These are phyloP conservation scores for Trichonephila clavipes DNA, from an alignment of 1,140 invertebrate species.

Conservation along the genomic window DNA sequence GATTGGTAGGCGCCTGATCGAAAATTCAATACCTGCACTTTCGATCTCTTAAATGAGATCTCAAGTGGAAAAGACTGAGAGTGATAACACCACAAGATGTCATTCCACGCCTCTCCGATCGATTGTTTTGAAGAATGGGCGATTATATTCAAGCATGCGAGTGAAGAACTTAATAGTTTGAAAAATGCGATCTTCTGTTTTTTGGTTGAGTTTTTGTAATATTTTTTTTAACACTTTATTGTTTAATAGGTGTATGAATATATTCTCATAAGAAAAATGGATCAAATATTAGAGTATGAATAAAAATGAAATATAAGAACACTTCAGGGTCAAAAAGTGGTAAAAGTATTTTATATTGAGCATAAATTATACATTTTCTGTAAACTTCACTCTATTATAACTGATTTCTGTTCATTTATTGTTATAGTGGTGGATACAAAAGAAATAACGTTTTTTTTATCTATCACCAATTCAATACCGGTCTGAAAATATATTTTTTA, in stretches of 20 bases:
- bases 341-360: too few relatives aligned
- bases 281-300: background rate
- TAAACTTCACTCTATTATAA: too few relatives aligned
- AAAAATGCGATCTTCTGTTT: background rate
- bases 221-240: background rate
- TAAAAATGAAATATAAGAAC: background rate
- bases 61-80: slow-evolving; percentile 30
- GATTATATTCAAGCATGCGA: background rate
- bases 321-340: too few relatives aligned
- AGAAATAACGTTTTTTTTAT: too few relatives aligned
- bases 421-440: too few relatives aligned
- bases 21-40: slow-evolving; percentile 30
- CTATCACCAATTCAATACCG: too few relatives aligned
- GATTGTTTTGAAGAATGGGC: background rate
- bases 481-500: too few relatives aligned
- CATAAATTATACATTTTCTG: too few relatives aligned
- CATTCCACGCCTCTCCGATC: background rate
- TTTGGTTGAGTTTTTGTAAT: background rate
- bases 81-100: slow-evolving; percentile 27
- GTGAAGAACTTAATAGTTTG: background rate
- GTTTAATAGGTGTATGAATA: background rate
- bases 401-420: too few relatives aligned
- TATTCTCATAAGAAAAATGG: background rate
- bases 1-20: slow-evolving; percentile 10
- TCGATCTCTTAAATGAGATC: slow-evolving; percentile 22